Conservation (phyloP, 1,140 invertebrate species). For the Nylanderia fulva region DNA sequence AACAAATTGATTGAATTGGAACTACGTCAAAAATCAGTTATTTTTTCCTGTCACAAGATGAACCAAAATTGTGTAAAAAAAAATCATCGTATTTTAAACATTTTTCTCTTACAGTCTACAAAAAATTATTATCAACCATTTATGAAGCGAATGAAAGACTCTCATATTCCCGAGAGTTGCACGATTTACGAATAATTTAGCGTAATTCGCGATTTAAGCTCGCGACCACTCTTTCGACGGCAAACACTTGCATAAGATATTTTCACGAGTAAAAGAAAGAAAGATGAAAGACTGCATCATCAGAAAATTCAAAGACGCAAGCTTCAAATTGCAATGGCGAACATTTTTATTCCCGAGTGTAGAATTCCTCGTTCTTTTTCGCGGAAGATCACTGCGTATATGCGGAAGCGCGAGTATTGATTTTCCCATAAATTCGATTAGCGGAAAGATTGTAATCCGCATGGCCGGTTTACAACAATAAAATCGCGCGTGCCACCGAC, state of each 20-base stretch:
- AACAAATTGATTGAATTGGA: slow-evolving; percentile 1
- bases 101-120: neutral
- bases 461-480: neutral
- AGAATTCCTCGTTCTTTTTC: neutral
- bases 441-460: neutral
- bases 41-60: neutral
- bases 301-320: neutral
- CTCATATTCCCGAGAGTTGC: neutral
- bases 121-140: neutral
- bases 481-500: slow-evolving; percentile 11
- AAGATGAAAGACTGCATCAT: neutral
- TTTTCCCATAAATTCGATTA: slow-evolving; percentile 34
- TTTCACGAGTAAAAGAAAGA: neutral
- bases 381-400: neutral
- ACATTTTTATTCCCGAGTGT: neutral
- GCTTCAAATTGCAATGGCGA: neutral
- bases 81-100: neutral
- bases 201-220: slow-evolving; percentile 8
- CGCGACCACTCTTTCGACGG: neutral
- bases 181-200: slow-evolving; percentile 11
- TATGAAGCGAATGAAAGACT: neutral
- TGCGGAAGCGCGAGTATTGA: neutral
- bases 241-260: slow-evolving; percentile 8
- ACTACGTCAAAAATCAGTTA: slow-evolving; percentile 14
- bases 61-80: neutral